Conservation (phyloP, 2,113 vertebrate genomes). For the Dermatemys mawii region DNA sequence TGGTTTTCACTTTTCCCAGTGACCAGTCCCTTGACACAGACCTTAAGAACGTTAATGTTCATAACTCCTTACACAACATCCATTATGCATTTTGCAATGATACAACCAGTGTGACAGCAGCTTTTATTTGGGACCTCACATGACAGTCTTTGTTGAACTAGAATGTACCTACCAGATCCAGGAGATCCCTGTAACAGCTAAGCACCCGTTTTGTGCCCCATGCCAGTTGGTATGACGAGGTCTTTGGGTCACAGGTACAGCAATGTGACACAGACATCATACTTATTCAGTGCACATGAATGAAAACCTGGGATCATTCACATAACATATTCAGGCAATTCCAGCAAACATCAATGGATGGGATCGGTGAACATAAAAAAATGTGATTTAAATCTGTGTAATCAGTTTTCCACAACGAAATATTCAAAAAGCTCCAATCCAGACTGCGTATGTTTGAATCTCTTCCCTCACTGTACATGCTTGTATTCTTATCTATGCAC, state of each 20-base stretch:
- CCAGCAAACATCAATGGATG: background rate
- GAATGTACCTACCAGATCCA: background rate
- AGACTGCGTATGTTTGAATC: background rate
- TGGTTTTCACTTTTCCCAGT: background rate
- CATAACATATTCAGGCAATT: background rate
- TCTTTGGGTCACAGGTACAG: background rate
- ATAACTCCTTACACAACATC: background rate
- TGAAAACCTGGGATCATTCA: background rate
- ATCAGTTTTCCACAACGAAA: background rate
- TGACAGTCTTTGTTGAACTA: background rate
- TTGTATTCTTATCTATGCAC: background rate
- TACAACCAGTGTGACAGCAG: background rate
- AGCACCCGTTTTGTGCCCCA: background rate
- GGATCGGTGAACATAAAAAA: background rate
- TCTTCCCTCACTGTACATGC: background rate
- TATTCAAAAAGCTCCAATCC: background rate
- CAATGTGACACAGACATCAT: background rate
- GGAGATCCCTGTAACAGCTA: background rate
- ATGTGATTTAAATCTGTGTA: fast-evolving
- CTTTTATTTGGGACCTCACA: background rate
- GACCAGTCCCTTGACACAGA: background rate
- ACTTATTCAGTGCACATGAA: background rate
- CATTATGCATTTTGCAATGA: background rate
- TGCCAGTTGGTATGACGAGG: background rate
- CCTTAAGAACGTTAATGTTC: background rate